Evolutionary conservation across 2,797 vertebrate species (phyloP).

Genomic region (Phrynocephalus forsythii): DNA sequence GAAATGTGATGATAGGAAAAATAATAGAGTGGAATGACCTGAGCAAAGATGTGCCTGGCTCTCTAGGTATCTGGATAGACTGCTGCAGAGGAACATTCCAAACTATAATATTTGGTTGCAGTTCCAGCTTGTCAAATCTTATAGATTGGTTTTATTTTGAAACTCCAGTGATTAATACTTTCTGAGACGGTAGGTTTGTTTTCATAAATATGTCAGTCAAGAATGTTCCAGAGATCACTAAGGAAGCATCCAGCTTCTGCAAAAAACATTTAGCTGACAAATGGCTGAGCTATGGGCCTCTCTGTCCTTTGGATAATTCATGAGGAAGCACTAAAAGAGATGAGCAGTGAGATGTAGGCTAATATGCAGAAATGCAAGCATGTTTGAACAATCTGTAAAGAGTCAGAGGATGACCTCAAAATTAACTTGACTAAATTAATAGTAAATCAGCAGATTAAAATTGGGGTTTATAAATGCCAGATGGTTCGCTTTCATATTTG

Average conservation of each 20-base stretch:
- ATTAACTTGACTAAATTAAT: not conserved
- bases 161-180: not conserved
- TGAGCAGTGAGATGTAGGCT: not conserved
- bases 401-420: not conserved
- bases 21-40: not conserved
- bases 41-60: not conserved
- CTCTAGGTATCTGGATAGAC: not conserved
- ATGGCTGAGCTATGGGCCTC: not conserved
- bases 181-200: not conserved
- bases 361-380: not conserved
- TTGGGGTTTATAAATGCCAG: not conserved
- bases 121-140: not conserved
- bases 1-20: not conserved
- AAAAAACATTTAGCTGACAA: not conserved
- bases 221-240: conserved; percentile 5
- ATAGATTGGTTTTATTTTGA: not conserved
- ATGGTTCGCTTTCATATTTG: too few species aligned
- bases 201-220: not conserved
- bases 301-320: conserved; percentile 8
- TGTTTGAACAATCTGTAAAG: not conserved
- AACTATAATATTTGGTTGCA: not conserved
- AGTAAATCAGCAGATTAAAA: not conserved
- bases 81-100: not conserved
- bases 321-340: not conserved
- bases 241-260: not conserved